Evolutionary conservation across 2,113 vertebrate species (phyloP).

Genomic region (Otis tarda): DNA sequence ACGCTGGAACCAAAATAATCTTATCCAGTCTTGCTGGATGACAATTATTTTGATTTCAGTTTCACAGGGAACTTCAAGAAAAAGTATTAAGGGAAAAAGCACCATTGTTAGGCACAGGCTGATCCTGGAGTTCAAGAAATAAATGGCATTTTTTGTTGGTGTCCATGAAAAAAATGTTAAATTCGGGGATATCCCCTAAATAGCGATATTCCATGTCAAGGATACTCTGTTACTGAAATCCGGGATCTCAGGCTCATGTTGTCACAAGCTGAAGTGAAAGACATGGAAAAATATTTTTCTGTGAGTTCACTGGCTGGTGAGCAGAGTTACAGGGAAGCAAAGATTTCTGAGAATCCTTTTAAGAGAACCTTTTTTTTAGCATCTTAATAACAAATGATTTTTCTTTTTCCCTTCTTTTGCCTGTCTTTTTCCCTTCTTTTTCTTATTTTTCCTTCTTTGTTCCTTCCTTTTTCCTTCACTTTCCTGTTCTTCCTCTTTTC

Average conservation of each 20-base stretch:
- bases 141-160: background rate
- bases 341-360: background rate
- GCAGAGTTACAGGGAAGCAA: background rate
- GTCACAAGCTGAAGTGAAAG: background rate
- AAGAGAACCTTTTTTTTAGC: background rate
- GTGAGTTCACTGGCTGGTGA: background rate
- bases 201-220: background rate
- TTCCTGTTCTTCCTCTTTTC: background rate
- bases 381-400: background rate
- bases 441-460: background rate
- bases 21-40: background rate
- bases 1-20: background rate
- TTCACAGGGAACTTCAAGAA: background rate
- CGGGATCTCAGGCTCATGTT: background rate
- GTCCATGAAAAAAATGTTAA: background rate
- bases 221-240: background rate
- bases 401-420: background rate
- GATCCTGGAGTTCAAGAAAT: background rate
- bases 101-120: background rate
- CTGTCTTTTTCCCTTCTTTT: background rate
- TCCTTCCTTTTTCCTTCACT: background rate
- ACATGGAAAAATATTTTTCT: background rate
- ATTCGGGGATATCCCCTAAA: background rate
- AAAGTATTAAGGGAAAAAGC: background rate
- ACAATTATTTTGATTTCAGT: background rate